Evolutionary conservation across 1,140 invertebrate genomes (phyloP), one percentile per base, ranked within the genome.

Genomic region (Brachystomella parvula): DNA sequence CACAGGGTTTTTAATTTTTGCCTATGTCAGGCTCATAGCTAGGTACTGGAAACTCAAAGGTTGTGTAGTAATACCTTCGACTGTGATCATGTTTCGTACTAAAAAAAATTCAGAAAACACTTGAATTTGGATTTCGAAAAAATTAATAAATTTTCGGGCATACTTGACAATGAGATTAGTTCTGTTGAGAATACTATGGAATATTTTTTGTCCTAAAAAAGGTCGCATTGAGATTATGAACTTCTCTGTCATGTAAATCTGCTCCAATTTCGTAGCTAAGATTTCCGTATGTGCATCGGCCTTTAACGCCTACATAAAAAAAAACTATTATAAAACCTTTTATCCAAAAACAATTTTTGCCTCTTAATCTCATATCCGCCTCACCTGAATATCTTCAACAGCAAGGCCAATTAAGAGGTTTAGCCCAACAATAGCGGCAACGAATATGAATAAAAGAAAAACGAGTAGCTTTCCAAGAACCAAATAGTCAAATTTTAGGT

Each of bases 141-240:
- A 44, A 44, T 44, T 44, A 44, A 44, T 44, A 12, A 44, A 24
- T 53, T 53, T 12, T 53, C 9, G 39, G 9, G n/a, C 9, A 17
- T 53, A 53, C 49, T 53, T 53, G 49, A 53, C 3, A 24, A 53
- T 53, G 49, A 53, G 49, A 53, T 53, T 53, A 19, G 49, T 15
- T 24, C 24, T 53, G 21, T 53, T 24, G 9, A 53, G 49, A 9
- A 53, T 53, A 6, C 24, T 6, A 6, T 53, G 12, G 24, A 53
- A 53, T 24, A 12, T 17, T 24, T 53, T 53, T 15, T 15, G 24
- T 6, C 49, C 49, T 17, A 53, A 17, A 24, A 53, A 53, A 6
- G 49, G 49, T 6, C 49, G 49, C 6, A 53, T 6, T 17, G 49
- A 53, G 24, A 53, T 53, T 15, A 53, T 53, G 6, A 53, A 53